These are phyloP conservation scores for Ptychobarbus kaznakovi DNA, from an alignment of 2,797 vertebrate species.

Conservation along the genomic window DNA sequence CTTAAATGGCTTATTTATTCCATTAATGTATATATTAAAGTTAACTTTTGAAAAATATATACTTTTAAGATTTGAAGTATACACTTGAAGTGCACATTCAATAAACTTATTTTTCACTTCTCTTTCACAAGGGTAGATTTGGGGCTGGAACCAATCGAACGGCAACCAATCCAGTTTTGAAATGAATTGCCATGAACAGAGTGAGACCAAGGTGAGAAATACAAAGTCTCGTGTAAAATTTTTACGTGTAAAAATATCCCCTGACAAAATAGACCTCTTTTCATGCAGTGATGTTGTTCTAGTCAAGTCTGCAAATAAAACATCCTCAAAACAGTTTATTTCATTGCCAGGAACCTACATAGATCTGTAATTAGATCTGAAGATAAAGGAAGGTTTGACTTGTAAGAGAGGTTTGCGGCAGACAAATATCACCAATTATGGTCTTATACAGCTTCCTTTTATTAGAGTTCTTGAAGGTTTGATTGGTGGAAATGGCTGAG, in stretches of 20 bases:
- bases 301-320: neutral
- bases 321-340: neutral
- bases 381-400: slow-evolving; percentile 23
- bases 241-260: neutral
- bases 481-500: slow-evolving; percentile 45
- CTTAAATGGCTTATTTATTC: neutral
- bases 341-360: slow-evolving; percentile 1
- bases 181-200: neutral
- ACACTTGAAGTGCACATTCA: neutral
- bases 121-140: neutral
- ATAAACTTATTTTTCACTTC: neutral
- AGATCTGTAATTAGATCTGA: slow-evolving; percentile 39
- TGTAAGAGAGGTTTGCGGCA: neutral
- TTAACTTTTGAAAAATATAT: neutral
- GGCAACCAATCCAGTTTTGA: neutral
- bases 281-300: neutral
- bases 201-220: neutral
- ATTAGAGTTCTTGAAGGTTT: slow-evolving; percentile 31
- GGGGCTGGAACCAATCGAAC: neutral
- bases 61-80: neutral
- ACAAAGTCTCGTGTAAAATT: neutral
- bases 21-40: neutral
- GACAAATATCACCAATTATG: slow-evolving; percentile 35
- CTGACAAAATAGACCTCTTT: neutral
- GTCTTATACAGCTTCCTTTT: slow-evolving; percentile 42